Evolutionary conservation across 1,140 invertebrate genomes (phyloP), one percentile per base, ranked within the genome.

Genomic region (Aethina tumida): DNA sequence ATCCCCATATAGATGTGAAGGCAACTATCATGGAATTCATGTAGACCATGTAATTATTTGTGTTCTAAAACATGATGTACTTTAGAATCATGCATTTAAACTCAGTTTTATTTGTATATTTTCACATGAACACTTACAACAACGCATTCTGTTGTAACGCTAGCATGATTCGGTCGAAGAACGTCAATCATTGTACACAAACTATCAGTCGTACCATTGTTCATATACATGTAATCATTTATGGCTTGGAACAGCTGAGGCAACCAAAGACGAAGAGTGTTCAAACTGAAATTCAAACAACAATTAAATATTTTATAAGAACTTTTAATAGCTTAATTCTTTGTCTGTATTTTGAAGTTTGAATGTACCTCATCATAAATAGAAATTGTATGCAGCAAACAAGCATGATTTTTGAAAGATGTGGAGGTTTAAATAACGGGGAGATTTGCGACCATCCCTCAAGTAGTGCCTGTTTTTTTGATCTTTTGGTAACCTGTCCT

Each of bases 11-110:
- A 9, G 35, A 14, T 3, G 44, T 35, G 10, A 15, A 21, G 3
- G 41, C 42, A 17, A 53, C 48, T 22, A 56, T 54, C 4, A 50
- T 48, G 2, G 45, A 43, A 27, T 52, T 56, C n/a, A 51, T 41
- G 22, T 56, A 56, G 6, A 54, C 39, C 3, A 22, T 30, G 13
- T 32, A 26, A 29, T 50, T 53, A n/a, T 43, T 20, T 4, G 39
- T n/a, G 37, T 53, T 51, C 53, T 48, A 12, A 27, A 40, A 44
- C 10, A 38, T 17, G 35, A 3, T 4, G 7, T 13, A 15, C 14
- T 30, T 6, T n/a, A 30, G 35, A 22, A 5, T n/a, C 10, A 22
- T 13, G 17, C 3, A 8, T 8, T 18, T 29, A 10, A 19, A 5
- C 14, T 13, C 5, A 24, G 4, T 14, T 2, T 8, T 33, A n/a